phyloP scores from a whole-genome alignment of 2,113 vertebrate genomes.

The Hippocampus guttulatus region DNA sequence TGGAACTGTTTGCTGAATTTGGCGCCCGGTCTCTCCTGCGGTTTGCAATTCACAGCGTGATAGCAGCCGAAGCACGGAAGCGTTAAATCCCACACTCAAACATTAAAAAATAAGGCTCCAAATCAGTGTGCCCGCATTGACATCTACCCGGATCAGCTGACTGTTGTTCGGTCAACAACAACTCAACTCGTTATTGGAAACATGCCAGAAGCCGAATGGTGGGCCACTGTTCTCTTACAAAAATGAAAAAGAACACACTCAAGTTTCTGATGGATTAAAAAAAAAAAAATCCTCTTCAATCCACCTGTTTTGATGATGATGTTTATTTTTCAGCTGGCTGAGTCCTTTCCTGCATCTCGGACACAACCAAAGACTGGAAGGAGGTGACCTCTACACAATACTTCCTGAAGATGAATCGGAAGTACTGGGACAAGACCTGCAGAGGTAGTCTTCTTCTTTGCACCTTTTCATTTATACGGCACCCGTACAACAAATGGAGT shows the following conservation, averaged over 20 bases:
- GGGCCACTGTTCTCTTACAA: not conserved
- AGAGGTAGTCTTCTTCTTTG: conserved; percentile 69
- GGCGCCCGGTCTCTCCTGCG: not conserved
- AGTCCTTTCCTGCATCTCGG: conserved; percentile 83
- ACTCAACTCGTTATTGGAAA: not conserved
- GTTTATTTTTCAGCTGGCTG: conserved; percentile 78
- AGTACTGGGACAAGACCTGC: conserved; percentile 80
- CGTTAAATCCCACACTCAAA: not conserved
- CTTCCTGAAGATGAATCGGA: conserved; percentile 82
- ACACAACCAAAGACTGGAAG: conserved; percentile 79
- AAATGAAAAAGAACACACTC: not conserved
- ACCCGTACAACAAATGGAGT: not conserved
- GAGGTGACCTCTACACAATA: conserved; percentile 85
- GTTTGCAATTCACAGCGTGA: not conserved
- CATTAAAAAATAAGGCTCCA: not conserved
- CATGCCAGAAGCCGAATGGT: not conserved
- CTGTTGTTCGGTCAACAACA: not conserved
- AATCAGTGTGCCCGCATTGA: not conserved
- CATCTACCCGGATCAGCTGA: not conserved
- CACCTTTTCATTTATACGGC: not conserved
- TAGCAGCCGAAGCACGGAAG: not conserved
- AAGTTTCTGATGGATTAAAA: not conserved
- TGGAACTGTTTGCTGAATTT: not conserved
- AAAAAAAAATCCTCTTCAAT: not conserved
- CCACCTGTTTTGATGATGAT: not conserved